phyloP scores from a whole-genome alignment of 2,888 invertebrate species.

The Papilio gigon region DNA sequence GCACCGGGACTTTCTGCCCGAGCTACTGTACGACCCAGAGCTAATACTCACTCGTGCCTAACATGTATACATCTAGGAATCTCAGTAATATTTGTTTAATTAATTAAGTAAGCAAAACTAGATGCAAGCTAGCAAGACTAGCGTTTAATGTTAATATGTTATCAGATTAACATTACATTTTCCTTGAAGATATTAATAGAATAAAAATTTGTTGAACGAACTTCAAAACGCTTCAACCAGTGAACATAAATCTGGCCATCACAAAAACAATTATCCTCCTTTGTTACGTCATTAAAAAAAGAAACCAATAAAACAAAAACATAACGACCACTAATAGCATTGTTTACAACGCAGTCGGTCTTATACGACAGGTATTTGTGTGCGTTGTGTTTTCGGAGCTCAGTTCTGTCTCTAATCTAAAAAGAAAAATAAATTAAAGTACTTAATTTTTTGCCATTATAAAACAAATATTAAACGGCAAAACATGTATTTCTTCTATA shows the following conservation, averaged over 20 bases:
- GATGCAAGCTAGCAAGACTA: too few species aligned
- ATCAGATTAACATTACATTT: not conserved
- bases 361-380: slow-evolving; percentile 1
- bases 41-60: too few species aligned
- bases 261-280: not conserved
- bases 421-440: too few species aligned
- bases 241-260: not conserved
- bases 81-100: too few species aligned
- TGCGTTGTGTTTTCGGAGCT: slow-evolving; percentile 1
- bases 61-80: too few species aligned
- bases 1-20: too few species aligned
- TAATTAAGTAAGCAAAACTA: too few species aligned
- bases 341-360: not conserved
- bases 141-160: not conserved
- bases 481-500: too few species aligned
- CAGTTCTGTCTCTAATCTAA: too few species aligned
- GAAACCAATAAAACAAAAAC: not conserved
- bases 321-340: not conserved
- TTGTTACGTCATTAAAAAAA: not conserved
- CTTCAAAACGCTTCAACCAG: not conserved
- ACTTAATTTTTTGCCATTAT: not conserved
- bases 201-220: not conserved
- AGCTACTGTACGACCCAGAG: too few species aligned
- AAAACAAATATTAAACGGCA: too few species aligned
- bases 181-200: not conserved